These are phyloP conservation scores for Drosophila borealis DNA, from an alignment of 2,888 invertebrate genomes.

Conservation along the genomic window DNA sequence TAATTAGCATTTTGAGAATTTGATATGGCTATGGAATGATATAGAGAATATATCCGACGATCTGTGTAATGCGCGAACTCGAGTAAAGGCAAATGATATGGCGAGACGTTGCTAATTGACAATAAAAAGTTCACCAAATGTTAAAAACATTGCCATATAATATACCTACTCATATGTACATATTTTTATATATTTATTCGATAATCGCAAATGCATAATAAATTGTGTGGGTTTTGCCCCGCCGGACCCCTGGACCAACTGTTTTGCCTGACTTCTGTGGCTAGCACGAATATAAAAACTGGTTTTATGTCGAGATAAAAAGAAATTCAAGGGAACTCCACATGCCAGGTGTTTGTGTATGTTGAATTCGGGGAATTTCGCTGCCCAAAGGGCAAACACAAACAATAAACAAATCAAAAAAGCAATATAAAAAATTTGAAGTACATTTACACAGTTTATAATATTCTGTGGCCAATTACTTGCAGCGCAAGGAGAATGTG, in stretches of 20 bases:
- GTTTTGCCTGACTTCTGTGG: constrained; percentile 5
- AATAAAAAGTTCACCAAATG: constrained; percentile 18
- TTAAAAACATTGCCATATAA: constrained; percentile 9
- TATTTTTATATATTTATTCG: constrained; percentile 4
- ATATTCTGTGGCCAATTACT: constrained; percentile 11
- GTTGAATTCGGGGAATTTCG: constrained; percentile 24
- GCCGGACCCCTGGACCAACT: constrained; percentile 5
- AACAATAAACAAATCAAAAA: constrained; percentile 11
- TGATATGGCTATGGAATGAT: background rate
- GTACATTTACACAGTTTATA: constrained; percentile 7
- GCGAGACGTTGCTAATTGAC: constrained; percentile 21
- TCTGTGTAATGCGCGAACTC: constrained; percentile 4
- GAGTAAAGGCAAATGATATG: constrained; percentile 13
- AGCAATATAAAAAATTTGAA: background rate
- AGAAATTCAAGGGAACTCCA: constrained; percentile 21
- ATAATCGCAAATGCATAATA: constrained; percentile 28
- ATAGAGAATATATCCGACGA: constrained; percentile 2
- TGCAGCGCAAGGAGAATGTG: constrained; percentile 8
- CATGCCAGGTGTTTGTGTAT: constrained; percentile 9
- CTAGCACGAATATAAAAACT: constrained; percentile 20
- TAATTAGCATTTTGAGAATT: constrained; percentile 18
- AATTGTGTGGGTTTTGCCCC: constrained; percentile 33
- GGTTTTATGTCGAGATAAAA: constrained; percentile 21
- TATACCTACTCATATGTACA: background rate
- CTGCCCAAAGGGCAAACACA: constrained; percentile 17